These are phyloP conservation scores for Venustoraphidia nigricollis DNA, from an alignment of 2,888 invertebrate genomes.

Conservation along the genomic window DNA sequence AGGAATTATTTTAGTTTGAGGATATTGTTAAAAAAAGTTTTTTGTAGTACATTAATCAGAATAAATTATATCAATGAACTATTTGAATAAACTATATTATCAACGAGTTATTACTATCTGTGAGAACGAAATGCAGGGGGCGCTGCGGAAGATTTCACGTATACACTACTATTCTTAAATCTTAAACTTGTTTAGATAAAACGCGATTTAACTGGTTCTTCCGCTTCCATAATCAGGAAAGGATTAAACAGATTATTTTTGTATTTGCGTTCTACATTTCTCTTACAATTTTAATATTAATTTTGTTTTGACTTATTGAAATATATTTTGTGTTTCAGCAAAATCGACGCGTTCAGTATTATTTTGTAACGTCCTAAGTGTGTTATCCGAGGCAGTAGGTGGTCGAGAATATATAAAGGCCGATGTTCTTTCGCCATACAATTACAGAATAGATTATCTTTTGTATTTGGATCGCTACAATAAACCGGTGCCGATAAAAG, in stretches of 20 bases:
- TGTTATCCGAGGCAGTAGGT: slow-evolving; percentile 18
- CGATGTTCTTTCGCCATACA: slow-evolving; percentile 27
- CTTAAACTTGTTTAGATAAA: too few relatives aligned
- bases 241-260: not conserved
- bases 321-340: slow-evolving; percentile 9
- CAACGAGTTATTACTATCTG: too few relatives aligned
- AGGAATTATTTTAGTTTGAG: not conserved
- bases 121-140: too few relatives aligned
- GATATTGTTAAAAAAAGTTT: too few relatives aligned
- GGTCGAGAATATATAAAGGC: slow-evolving; percentile 16
- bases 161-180: too few relatives aligned
- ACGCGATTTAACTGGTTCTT: not conserved
- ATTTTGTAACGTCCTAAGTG: slow-evolving; percentile 14
- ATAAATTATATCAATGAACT: too few relatives aligned
- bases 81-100: too few relatives aligned
- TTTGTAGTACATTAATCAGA: too few relatives aligned
- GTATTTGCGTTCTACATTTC: not conserved
- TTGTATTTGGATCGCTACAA: slow-evolving; percentile 17
- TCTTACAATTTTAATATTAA: not conserved
- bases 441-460: slow-evolving; percentile 28
- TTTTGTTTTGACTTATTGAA: not conserved
- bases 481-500: not conserved
- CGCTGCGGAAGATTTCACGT: too few relatives aligned
- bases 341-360: slow-evolving; percentile 10
- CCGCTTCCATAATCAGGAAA: not conserved